A percentile compares a stretch with the other conserved stretches of the same genome.
Conservation (phyloP, 2,797 vertebrate species). For the Selene dorsalis region DNA sequence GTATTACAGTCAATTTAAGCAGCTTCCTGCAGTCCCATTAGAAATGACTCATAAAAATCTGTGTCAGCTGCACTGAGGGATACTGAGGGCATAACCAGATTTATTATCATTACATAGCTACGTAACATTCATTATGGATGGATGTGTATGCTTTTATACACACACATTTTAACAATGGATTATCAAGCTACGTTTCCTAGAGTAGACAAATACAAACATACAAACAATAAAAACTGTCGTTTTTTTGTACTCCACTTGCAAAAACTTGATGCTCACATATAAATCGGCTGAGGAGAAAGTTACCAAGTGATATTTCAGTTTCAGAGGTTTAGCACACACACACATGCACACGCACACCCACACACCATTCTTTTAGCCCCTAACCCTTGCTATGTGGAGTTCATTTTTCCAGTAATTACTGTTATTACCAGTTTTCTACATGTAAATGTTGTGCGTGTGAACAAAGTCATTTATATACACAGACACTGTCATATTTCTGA, state of each 20-base stretch:
- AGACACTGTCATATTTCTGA: background rate
- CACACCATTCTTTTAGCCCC: background rate
- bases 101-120: conserved; percentile 58
- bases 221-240: background rate
- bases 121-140: conserved; percentile 61
- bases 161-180: conserved; percentile 18
- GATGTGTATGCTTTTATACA: conserved; percentile 6
- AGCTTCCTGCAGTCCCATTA: conserved; percentile 60
- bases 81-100: conserved; percentile 46
- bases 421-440: background rate
- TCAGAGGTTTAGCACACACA: background rate
- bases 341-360: background rate
- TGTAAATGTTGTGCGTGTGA: background rate
- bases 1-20: conserved; percentile 55
- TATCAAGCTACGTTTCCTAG: conserved; percentile 38
- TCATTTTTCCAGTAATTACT: background rate
- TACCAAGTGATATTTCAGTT: background rate
- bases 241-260: background rate
- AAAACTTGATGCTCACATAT: background rate
- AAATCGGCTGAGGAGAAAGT: conserved; percentile 26
- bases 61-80: conserved; percentile 59
- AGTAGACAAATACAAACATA: conserved; percentile 19
- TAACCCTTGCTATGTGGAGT: background rate
- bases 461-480: background rate
- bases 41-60: conserved; percentile 66